phyloP scores from a whole-genome alignment of 2,113 vertebrate species.

The Onychostoma macrolepis region DNA sequence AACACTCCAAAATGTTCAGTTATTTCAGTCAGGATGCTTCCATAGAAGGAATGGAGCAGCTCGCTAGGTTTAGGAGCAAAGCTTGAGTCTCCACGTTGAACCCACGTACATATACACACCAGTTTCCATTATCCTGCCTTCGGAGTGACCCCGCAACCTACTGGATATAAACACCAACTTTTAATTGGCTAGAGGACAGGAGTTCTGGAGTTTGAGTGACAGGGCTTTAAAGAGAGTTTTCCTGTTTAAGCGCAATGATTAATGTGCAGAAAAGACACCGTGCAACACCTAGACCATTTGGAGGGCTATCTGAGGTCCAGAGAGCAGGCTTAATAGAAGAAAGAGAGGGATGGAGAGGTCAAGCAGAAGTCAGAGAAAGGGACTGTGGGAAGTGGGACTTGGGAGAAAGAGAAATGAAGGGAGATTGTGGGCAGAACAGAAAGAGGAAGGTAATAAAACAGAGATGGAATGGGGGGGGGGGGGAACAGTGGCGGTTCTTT shows the following conservation, averaged over 20 bases:
- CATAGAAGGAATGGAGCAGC: background rate
- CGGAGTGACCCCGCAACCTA: background rate
- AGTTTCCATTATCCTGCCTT: background rate
- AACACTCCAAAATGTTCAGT: background rate
- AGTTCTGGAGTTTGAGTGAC: conserved; percentile 11
- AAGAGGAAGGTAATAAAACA: background rate
- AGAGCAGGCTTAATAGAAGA: background rate
- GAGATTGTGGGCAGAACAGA: background rate
- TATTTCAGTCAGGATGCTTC: background rate
- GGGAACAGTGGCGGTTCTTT: background rate
- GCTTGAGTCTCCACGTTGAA: background rate
- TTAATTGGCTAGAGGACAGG: conserved; percentile 27
- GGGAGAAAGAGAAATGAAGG: background rate
- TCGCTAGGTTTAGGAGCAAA: background rate
- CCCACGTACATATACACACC: background rate
- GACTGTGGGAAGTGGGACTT: background rate
- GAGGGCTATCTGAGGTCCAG: background rate
- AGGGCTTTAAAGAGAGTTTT: conserved; percentile 18
- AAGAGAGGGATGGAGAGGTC: background rate
- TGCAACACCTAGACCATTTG: background rate
- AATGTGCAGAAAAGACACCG: background rate
- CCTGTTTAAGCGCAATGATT: background rate
- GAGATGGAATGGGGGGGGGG: background rate
- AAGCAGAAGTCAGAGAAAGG: background rate
- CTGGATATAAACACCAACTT: background rate